Evolutionary conservation across 2,113 vertebrate genomes (phyloP).

Genomic region (Chaetorhynchus papuensis): DNA sequence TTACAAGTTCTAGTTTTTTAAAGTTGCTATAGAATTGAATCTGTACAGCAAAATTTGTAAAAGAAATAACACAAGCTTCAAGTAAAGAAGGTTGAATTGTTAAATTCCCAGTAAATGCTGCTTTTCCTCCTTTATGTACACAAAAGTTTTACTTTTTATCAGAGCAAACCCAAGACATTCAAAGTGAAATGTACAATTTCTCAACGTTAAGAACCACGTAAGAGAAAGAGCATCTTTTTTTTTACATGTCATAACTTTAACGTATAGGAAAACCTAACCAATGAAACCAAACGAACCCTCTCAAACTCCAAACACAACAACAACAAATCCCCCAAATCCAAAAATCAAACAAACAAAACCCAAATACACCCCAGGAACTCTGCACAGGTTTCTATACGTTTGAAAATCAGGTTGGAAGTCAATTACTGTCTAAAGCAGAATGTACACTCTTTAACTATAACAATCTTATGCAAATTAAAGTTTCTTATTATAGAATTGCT

Average conservation of each 20-base stretch:
- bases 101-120: slow-evolving; percentile 21
- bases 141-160: background rate
- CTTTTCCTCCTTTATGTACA: slow-evolving; percentile 4
- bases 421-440: background rate
- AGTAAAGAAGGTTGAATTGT: slow-evolving; percentile 46
- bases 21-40: slow-evolving; percentile 57
- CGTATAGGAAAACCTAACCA: background rate
- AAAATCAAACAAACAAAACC: background rate
- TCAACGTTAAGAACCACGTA: background rate
- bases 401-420: background rate
- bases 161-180: background rate
- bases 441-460: background rate
- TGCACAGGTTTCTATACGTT: background rate
- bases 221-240: background rate
- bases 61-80: slow-evolving; percentile 40
- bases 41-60: slow-evolving; percentile 35
- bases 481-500: background rate
- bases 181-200: background rate
- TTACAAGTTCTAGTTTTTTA: slow-evolving; percentile 55
- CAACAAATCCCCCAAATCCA: background rate
- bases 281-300: background rate
- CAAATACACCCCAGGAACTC: background rate
- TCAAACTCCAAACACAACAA: background rate
- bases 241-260: background rate
- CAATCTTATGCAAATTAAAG: background rate